Evolutionary conservation across 2,888 invertebrate genomes (phyloP).

Genomic region (Dendrolimus pini): DNA sequence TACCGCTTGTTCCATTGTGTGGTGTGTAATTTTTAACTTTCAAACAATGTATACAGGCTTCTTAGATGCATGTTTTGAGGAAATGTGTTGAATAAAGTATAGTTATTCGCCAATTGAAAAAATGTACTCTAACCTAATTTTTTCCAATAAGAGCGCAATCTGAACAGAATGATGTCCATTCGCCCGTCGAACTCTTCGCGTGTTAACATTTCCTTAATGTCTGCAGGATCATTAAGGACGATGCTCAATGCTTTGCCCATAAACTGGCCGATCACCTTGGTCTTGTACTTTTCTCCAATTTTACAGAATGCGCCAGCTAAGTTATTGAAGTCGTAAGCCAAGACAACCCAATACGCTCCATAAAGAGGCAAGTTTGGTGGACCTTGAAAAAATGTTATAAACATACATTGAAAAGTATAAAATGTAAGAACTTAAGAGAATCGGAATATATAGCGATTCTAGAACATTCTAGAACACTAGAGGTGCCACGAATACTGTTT

Average conservation of each 20-base stretch:
- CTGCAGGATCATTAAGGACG: slow-evolving; percentile 69
- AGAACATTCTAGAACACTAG: no score
- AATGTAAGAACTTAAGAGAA: no score
- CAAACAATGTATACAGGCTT: no score
- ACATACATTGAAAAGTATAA: no score
- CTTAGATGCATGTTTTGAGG: no score
- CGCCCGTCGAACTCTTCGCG: slow-evolving; percentile 80
- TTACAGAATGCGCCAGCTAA: slow-evolving; percentile 65
- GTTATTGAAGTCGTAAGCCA: slow-evolving; percentile 68
- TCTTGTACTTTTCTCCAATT: slow-evolving; percentile 74
- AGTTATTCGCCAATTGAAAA: not conserved
- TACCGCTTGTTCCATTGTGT: no score
- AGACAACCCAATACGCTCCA: slow-evolving; percentile 77
- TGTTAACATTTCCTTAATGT: slow-evolving; percentile 75
- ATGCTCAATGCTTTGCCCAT: slow-evolving; percentile 67
- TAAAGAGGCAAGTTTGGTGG: slow-evolving; percentile 79
- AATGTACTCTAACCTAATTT: slow-evolving; percentile 53
- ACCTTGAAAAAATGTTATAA: slow-evolving; percentile 45
- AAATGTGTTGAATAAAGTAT: no score
- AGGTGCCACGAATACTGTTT: no score
- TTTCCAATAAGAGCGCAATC: slow-evolving; percentile 73
- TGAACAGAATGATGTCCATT: slow-evolving; percentile 55
- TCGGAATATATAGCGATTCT: no score
- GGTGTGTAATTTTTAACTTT: no score
- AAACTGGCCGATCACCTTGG: slow-evolving; percentile 76